Conservation (phyloP, 2,888 invertebrate genomes). For the Amphipyra berbera region DNA sequence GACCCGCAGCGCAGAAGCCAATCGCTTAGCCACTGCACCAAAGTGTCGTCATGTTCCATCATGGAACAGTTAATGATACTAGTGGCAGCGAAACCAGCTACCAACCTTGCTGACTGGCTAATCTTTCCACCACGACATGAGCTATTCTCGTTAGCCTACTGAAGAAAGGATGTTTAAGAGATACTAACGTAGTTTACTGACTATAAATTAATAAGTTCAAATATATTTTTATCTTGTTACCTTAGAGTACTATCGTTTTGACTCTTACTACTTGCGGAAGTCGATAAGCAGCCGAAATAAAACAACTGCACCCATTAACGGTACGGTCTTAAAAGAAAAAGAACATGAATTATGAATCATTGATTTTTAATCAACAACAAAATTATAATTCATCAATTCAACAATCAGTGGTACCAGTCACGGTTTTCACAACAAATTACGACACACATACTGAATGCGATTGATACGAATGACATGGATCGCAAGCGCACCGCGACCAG, state of each 20-base stretch:
- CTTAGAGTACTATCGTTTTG: constrained; percentile 10
- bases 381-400: constrained; percentile 38
- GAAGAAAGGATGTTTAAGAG: no score
- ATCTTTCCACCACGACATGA: no score
- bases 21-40: no score
- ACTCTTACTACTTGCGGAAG: constrained; percentile 25
- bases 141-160: no score
- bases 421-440: constrained; percentile 52
- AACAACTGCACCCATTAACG: constrained; percentile 20
- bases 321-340: constrained; percentile 8
- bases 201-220: background rate
- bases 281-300: constrained; percentile 30
- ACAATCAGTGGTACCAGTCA: constrained; percentile 36
- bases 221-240: background rate
- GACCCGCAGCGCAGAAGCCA: no score
- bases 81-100: no score
- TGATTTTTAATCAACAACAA: constrained; percentile 26
- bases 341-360: constrained; percentile 8
- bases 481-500: constrained; percentile 60
- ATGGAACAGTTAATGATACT: no score
- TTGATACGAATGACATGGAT: constrained; percentile 64
- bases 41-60: no score
- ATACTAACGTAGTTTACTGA: no score
- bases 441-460: constrained; percentile 57
- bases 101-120: no score